Base-by-base conservation (phyloP, 2,888 invertebrate species). In the Apotomis turbidana region DNA sequence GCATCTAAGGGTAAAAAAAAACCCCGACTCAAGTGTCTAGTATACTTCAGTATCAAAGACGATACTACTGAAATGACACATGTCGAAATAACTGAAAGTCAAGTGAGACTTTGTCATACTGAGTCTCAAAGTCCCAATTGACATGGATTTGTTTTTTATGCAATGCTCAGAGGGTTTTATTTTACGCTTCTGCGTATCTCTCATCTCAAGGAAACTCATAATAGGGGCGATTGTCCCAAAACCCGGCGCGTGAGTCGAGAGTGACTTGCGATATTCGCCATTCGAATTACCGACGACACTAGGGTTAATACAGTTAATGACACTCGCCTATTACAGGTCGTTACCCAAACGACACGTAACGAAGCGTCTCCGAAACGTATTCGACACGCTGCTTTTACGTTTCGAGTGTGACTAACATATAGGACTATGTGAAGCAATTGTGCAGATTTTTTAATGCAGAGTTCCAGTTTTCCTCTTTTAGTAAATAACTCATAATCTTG, bases 271-370 rank as follows among this genome's bases (percentile, higher is more conserved):
- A 83, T 83, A 85, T 90, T 86, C 80, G 80, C 81, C 79, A 84
- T 82, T 82, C 80, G 82, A 84, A 85, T 85, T 84, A 85, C 84
- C 82, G 83, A 75, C 81, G 78, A 88, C 81, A 85, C 87, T 85
- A 88, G 91, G 93, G 93, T 91, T 93, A 93, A 93, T 87, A 87
- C 83, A 88, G 87, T 90, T 92, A 92, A 93, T 91, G 91, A 90
- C 84, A 87, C 85, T 83, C 83, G 83, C 84, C 88, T 86, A 92
- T 93, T 93, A 91, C 87, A 79, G 83, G 89, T 87, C 86, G 91
- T 93, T 91, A 91, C 89, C 80, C 87, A 87, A 91, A 90, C 88
- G 87, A 89, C 84, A 85, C 79, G 79, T 89, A 92, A 93, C 92
- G 91, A 93, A 93, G 85, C 93, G 89, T 79, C 85, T 80, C 89